Base-by-base conservation (phyloP, 30 jellyfish, hydroid and myxozoan genomes). In the Sanderia malayensis region DNA sequence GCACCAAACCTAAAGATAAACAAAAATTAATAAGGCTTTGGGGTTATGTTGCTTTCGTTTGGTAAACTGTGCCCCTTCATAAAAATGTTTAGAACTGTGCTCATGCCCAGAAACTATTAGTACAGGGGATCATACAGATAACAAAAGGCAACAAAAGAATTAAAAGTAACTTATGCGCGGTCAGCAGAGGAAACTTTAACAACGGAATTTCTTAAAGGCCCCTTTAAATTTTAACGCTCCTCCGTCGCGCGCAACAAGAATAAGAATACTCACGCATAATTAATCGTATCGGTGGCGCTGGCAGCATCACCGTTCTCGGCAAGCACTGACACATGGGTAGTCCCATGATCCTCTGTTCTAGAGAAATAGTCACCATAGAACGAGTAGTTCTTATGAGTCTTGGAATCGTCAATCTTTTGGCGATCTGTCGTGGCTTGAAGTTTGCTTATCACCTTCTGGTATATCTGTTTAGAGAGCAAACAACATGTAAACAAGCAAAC, bases 301-400 rank as follows among this genome's bases (percentile, higher is more conserved):
- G 90, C 97, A 18, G 99, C 97, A 31, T 76, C 94, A 0, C 99
- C 99, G 46, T 94, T 79, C 66, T 77, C 95, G 4, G 96, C 97
- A 31, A 86, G 77, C 11, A 94, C 88, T 3, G 97, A 80, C 23
- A 67, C 73, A 74, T 94, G 99, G 32, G 96, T 53, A 24, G 99
- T 94, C 0, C 99, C 99, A 53, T 57, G 82, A 59, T 82, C 96
- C 34, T 67, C 95, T 7, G 72, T 57, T 37, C 75, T 67, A 0
- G 88, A 86, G 49, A 37, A 92, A 37, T 21, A 84, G 9, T 95
- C 98, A 0, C 93, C 95, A 47, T 92, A 92, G 47, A 71, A 84
- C 7, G 88, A 63, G 10, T 61, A 0, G 37, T 65, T 78, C n/a
- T n/a, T n/a, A 24, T 76, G 86, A 1, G 97, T 88, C 21, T 23